Evolutionary conservation across 2,113 vertebrate genomes (phyloP).

Genomic region (Alces alces): DNA sequence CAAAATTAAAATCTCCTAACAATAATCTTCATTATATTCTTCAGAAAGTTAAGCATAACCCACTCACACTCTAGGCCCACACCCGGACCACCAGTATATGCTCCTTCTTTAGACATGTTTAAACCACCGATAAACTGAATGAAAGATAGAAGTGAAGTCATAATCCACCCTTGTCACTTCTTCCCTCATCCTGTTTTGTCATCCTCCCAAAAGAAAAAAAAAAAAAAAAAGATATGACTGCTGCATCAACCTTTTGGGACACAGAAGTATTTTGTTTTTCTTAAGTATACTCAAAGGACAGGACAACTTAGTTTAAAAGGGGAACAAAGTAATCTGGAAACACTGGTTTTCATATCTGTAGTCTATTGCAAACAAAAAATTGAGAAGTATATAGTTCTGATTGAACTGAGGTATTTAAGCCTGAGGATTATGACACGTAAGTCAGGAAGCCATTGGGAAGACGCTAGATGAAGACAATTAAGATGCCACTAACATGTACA

Average conservation of each 20-base stretch:
- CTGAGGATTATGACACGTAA: not conserved
- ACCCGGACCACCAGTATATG: not conserved
- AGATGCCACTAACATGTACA: not conserved
- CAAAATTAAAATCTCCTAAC: conserved; percentile 55
- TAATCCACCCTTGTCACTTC: not conserved
- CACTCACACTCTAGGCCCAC: not conserved
- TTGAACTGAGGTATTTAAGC: not conserved
- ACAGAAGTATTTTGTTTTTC: not conserved
- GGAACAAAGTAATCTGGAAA: not conserved
- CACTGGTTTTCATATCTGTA: not conserved
- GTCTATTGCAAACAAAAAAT: not conserved
- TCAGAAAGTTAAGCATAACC: not conserved
- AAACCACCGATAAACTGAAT: not conserved
- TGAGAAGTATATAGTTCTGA: not conserved
- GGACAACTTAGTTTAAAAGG: not conserved
- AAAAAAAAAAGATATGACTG: not conserved
- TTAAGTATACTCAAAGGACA: not conserved
- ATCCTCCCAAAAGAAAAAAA: not conserved
- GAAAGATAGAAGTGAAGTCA: not conserved
- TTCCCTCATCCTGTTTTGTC: not conserved
- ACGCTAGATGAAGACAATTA: not conserved
- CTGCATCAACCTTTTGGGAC: not conserved
- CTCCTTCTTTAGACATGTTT: not conserved
- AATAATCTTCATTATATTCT: not conserved
- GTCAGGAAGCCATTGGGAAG: not conserved